Evolutionary conservation across 2,888 invertebrate species (phyloP).

Genomic region (Cryptophagus acutangulus): DNA sequence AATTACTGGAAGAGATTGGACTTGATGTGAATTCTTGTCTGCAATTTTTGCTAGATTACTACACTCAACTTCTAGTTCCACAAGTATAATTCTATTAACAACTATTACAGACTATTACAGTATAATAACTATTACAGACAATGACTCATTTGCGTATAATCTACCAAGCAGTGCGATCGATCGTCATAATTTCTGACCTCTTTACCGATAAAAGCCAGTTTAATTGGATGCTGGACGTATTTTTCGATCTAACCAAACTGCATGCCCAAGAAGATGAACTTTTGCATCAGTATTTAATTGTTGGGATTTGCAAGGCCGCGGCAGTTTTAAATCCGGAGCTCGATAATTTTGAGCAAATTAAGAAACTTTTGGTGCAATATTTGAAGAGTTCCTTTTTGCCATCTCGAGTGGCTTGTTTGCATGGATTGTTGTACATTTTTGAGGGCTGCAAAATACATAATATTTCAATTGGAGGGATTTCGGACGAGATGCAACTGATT

Average conservation of each 20-base stretch:
- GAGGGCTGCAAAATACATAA: constrained; percentile 54
- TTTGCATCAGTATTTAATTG: constrained; percentile 63
- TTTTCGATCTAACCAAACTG: constrained; percentile 59
- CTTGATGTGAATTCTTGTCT: constrained; percentile 90
- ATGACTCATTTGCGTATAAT: constrained; percentile 49
- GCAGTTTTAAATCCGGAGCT: constrained; percentile 59
- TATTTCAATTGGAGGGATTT: constrained; percentile 46
- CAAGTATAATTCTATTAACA: constrained; percentile 45
- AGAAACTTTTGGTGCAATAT: constrained; percentile 56
- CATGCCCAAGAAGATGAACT: constrained; percentile 74
- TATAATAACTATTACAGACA: constrained; percentile 34
- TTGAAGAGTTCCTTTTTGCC: constrained; percentile 60
- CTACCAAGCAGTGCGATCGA: constrained; percentile 59
- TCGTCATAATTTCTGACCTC: constrained; percentile 70
- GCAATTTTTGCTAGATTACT: constrained; percentile 86
- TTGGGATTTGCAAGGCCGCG: constrained; percentile 64
- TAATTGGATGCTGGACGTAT: constrained; percentile 71
- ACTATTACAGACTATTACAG: background rate
- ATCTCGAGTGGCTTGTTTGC: constrained; percentile 58
- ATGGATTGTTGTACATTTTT: constrained; percentile 62
- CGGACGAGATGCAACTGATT: constrained; percentile 52
- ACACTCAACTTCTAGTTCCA: constrained; percentile 67
- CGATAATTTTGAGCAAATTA: constrained; percentile 56
- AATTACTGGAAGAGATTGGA: constrained; percentile 54
- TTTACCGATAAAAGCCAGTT: constrained; percentile 72